Conservation (phyloP, 2,113 vertebrate species). For the Pygoscelis adeliae region DNA sequence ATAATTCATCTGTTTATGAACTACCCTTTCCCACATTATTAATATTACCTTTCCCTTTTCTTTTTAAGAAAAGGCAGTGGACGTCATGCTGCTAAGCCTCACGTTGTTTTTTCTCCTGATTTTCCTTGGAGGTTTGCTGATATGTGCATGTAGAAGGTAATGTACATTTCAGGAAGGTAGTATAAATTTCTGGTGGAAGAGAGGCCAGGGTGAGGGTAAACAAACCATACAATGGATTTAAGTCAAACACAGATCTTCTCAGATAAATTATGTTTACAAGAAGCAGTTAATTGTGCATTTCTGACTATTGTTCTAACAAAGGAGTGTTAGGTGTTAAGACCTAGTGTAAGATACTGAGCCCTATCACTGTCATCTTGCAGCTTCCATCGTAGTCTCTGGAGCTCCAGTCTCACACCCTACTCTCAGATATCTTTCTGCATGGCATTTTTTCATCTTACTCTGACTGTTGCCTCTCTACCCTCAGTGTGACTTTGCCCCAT, state of each 20-base stretch:
- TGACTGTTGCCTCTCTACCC: not conserved
- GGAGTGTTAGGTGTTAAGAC: not conserved
- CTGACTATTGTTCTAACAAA: not conserved
- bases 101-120: not conserved
- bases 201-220: not conserved
- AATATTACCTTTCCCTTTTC: not conserved
- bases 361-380: not conserved
- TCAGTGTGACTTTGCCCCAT: not conserved
- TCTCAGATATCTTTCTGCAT: not conserved
- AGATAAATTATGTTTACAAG: not conserved
- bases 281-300: not conserved
- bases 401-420: not conserved
- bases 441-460: not conserved
- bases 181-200: not conserved
- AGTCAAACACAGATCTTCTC: not conserved
- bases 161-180: not conserved
- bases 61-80: not conserved
- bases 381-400: not conserved
- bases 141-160: constrained; percentile 31
- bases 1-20: not conserved
- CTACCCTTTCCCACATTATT: not conserved
- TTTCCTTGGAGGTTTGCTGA: constrained; percentile 30
- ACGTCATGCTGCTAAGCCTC: not conserved
- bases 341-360: not conserved
- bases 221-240: not conserved